phyloP scores from a whole-genome alignment of 2,797 vertebrate genomes.

The Pseudotriccus pelzelni region DNA sequence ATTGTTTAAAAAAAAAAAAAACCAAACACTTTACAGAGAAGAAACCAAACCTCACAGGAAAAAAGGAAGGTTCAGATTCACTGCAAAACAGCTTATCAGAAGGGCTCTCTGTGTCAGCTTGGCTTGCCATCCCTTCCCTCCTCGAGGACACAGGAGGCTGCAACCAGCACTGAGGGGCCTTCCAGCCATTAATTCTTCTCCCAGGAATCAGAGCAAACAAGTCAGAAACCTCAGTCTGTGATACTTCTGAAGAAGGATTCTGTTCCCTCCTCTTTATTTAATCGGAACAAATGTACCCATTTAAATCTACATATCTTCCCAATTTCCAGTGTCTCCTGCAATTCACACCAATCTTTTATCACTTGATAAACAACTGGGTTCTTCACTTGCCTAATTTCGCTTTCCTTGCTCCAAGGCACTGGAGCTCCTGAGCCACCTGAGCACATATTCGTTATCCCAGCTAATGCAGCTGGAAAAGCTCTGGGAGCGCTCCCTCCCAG shows the following conservation, averaged over 20 bases:
- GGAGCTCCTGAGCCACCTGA: conserved; percentile 34
- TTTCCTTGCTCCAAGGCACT: conserved; percentile 38
- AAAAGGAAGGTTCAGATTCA: background rate
- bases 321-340: conserved; percentile 34
- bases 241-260: background rate
- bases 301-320: conserved; percentile 8
- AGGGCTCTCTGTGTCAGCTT: rapidly evolving
- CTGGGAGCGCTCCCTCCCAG: background rate
- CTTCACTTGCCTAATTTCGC: conserved; percentile 27
- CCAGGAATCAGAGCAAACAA: background rate
- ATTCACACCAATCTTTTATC: conserved; percentile 53
- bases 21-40: background rate
- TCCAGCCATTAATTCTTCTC: background rate
- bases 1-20: background rate
- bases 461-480: conserved; percentile 24
- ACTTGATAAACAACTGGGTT: conserved; percentile 49
- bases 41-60: background rate
- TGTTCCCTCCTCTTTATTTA: conserved; percentile 3
- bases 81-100: background rate
- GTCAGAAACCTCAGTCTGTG: background rate
- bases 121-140: background rate
- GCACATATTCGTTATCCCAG: conserved; percentile 11
- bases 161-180: rapidly evolving
- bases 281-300: conserved; percentile 28
- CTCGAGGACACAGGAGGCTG: rapidly evolving